phyloP scores from a whole-genome alignment of 2,797 vertebrate genomes.

The Remorina albescens region DNA sequence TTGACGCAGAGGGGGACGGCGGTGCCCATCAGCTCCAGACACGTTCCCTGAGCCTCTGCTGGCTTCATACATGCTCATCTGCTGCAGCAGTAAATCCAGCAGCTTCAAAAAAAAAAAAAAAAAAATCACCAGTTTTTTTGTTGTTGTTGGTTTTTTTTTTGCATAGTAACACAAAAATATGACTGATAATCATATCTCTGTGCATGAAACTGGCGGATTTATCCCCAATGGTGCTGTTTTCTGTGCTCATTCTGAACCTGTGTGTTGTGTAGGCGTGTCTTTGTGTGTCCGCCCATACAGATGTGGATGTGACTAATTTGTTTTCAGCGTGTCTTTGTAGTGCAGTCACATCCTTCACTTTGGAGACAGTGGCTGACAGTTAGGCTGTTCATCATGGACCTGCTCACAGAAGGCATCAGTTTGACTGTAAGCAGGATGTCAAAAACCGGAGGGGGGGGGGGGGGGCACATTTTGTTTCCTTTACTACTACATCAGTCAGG shows the following conservation, averaged over 20 bases:
- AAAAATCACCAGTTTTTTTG: too few relatives aligned
- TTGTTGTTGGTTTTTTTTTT: too few relatives aligned
- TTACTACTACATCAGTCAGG: constrained; percentile 1
- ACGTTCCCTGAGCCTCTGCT: constrained; percentile 1
- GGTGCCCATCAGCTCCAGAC: constrained; percentile 24
- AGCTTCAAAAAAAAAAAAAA: too few relatives aligned
- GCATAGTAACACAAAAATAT: neutral
- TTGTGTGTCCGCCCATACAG: constrained; percentile 26
- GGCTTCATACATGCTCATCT: neutral
- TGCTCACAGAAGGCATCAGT: too few relatives aligned
- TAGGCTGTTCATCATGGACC: neutral
- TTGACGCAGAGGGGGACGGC: constrained; percentile 53
- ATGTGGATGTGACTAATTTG: constrained; percentile 38
- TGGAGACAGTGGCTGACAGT: constrained; percentile 1
- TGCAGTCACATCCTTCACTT: constrained; percentile 37
- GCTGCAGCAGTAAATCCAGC: neutral
- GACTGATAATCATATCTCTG: neutral
- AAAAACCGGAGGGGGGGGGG: too few relatives aligned
- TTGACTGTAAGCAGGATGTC: too few relatives aligned
- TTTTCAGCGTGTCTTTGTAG: constrained; percentile 41
- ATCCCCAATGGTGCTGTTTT: constrained; percentile 32
- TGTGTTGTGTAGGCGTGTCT: constrained; percentile 54
- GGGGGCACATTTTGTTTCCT: constrained; percentile 4
- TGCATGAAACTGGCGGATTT: neutral
- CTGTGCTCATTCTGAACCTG: neutral